These are phyloP conservation scores for Diorhabda carinulata DNA, from an alignment of 1,140 invertebrate genomes.

Conservation along the genomic window DNA sequence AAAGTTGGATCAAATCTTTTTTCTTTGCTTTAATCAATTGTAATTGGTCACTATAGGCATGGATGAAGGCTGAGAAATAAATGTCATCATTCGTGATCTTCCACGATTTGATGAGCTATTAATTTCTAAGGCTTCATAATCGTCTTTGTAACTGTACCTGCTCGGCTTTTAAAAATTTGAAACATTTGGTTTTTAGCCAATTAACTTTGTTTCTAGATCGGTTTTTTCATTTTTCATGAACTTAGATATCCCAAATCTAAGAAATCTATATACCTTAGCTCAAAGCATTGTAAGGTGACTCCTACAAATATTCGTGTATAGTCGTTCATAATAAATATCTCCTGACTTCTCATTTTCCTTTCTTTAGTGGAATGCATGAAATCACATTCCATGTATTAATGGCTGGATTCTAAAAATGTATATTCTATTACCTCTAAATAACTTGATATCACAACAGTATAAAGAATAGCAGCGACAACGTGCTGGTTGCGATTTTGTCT, in stretches of 20 bases:
- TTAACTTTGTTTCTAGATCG: slow-evolving; percentile 3
- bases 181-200: background rate
- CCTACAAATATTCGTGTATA: too few species aligned
- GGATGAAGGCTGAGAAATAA: background rate
- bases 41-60: background rate
- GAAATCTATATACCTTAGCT: too few species aligned
- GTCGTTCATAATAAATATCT: too few species aligned
- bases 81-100: too few species aligned
- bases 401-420: background rate
- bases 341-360: too few species aligned
- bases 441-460: background rate
- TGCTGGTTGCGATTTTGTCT: background rate
- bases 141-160: background rate
- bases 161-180: background rate
- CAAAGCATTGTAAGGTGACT: too few species aligned
- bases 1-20: background rate
- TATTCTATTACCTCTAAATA: background rate
- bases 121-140: too few species aligned
- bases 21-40: background rate
- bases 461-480: background rate
- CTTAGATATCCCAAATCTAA: too few species aligned
- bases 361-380: too few species aligned
- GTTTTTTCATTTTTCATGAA: too few species aligned
- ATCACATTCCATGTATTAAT: too few species aligned
- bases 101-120: too few species aligned